Base-by-base conservation (phyloP, 2,113 vertebrate genomes). In the Osmerus eperlanus region DNA sequence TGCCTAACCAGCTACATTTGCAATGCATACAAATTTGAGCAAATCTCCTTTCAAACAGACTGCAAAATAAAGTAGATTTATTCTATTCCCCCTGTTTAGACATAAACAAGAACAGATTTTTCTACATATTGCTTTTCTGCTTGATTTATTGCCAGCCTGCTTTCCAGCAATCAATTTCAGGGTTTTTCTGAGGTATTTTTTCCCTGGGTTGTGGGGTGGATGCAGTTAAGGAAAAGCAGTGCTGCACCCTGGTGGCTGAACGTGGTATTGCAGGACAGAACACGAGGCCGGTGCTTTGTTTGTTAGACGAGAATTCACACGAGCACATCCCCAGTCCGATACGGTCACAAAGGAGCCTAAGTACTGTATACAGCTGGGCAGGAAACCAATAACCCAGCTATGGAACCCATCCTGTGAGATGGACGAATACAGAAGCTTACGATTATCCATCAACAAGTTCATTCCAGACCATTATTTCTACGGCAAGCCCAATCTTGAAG, bases 241-340 rank as follows among this genome's bases (percentile, higher is more conserved):
- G 95, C 93, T 96, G 96, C 89, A 88, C 95, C 93, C 96, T 97
- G 94, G 94, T 95, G 96, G 86, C 85, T 71, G 83, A 72, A 36
- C 25, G 16, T 0, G 68, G 81, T 52, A 91, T 18, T 79, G 81
- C 84, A 81, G 56, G 76, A 53, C 21, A 52, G 25, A 53, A 25
- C 16, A 51, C 19, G 23, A 21, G 51, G 5, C 21, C 60, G 54
- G 9, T 15, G 58, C 68, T 73, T 60, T 68, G 77, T 73, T 63
- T 28, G 64, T 36, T 13, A 51, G 64, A 15, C 7, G 3, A 11
- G 8, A n/a, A 18, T 16, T 7, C 11, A 61, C 29, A 65, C 3
- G 1, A 15, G n/a, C 16, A 53, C 16, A 28, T 7, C 11, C 21
- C 4, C 19, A 19, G 16, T 32, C 53, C 41, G 13, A 15, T 8